Base-by-base conservation (phyloP, 2,888 invertebrate genomes). In the Vesta saturnalis region DNA sequence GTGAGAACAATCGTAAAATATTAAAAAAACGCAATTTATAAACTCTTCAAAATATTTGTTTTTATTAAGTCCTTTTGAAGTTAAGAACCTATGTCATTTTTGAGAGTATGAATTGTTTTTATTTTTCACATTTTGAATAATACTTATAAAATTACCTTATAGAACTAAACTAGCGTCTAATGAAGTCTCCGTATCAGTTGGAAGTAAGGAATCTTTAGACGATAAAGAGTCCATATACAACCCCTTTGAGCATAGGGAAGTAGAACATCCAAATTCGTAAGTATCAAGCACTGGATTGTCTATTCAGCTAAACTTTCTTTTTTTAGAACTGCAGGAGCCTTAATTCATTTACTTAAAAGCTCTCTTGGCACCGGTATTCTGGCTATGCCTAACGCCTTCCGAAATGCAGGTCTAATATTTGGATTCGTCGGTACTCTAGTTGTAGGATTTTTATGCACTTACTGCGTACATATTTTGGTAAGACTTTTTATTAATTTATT, bases 301-400 rank as follows among this genome's bases (percentile, higher is more conserved):
- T 49, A 14, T 14, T 46, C n/a, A 15, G 39, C 39, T 39, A 39
- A 8, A 2, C 2, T 39, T 49, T 5, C 18, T 6, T 21, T 52
- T 85, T 85, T 58, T 85, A 95, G 95, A 68, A 92, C 94, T 69
- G 82, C 90, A 22, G 95, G 96, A 1, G 92, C 96, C 0, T 84
- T 97, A 80, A 92, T 94, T 70, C 97, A 98, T 85, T 86, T 99
- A 46, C 86, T 98, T 39, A 99, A 99, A 85, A 96, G 96, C 47
- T 98, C 97, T 16, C 87, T 99, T 19, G 99, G 94, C 0, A 93
- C 97, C 0, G 99, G 99, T 4, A 96, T 99, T 77, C 85, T 99
- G 74, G 98, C 99, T 2, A 95, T 99, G 93, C 98, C 99, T 2
- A 91, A 94, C 84, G 97, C 96, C 12, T 94, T 97, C 80, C 92